Conservation (phyloP, 1,140 invertebrate genomes). For the Drosophila sturtevanti region DNA sequence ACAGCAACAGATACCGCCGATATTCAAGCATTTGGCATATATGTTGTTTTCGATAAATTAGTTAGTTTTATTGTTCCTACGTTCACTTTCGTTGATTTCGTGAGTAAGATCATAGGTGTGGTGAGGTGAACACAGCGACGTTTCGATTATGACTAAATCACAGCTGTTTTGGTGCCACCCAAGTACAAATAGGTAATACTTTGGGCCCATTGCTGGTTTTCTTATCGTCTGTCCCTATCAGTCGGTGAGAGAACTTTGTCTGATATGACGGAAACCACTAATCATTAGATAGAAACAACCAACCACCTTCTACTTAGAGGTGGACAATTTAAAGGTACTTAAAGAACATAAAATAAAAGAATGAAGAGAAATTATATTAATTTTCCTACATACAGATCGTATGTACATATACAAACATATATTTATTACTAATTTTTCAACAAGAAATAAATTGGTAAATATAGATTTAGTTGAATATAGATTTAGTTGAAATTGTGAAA, state of each 20-base stretch:
- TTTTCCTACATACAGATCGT: no score
- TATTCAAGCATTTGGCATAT: conserved; percentile 37
- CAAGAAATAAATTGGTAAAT: no score
- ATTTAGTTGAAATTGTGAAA: no score
- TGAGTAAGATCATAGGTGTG: not conserved
- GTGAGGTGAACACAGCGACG: conserved; percentile 38
- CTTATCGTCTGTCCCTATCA: conserved; percentile 34
- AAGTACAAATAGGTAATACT: conserved; percentile 3
- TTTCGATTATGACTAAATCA: conserved; percentile 51
- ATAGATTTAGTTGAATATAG: no score
- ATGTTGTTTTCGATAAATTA: conserved; percentile 12
- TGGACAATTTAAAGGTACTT: not conserved
- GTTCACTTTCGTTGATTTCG: not conserved
- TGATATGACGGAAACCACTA: not conserved
- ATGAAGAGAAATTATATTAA: no score
- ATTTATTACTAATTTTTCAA: no score
- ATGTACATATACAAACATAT: no score
- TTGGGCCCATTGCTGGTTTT: conserved; percentile 9
- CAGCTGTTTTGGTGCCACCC: conserved; percentile 28
- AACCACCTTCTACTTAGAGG: not conserved
- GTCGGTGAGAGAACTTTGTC: not conserved
- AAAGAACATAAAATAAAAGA: no score
- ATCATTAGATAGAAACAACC: not conserved
- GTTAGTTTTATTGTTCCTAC: conserved; percentile 30
- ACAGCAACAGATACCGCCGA: conserved; percentile 34